Evolutionary conservation across 2,888 invertebrate genomes (phyloP).

Genomic region (Saturnia pavonia): DNA sequence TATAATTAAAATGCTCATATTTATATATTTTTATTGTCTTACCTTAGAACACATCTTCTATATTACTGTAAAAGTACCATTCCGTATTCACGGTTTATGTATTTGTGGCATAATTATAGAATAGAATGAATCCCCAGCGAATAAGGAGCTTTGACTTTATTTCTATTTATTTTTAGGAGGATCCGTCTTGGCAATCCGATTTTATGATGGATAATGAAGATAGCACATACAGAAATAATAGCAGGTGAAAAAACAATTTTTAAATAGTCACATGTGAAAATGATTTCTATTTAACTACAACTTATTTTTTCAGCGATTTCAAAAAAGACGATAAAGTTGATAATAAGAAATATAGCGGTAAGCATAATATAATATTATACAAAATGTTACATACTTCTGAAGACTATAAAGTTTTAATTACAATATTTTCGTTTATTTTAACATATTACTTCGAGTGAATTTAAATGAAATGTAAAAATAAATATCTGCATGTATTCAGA

Average conservation of each 20-base stretch:
- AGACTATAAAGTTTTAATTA: not conserved
- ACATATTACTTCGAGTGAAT: not conserved
- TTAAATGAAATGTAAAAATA: not conserved
- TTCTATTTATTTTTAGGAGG: slow-evolving; percentile 50
- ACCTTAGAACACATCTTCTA: too few relatives aligned
- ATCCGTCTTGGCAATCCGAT: slow-evolving; percentile 72
- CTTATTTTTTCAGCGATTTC: slow-evolving; percentile 55
- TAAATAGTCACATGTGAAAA: not conserved
- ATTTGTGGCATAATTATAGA: too few relatives aligned
- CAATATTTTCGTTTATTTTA: not conserved
- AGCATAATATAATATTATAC: slow-evolving; percentile 35
- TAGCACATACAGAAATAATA: slow-evolving; percentile 46
- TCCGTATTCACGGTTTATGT: too few relatives aligned
- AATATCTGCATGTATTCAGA: not conserved
- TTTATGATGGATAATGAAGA: slow-evolving; percentile 71
- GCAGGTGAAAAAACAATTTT: slow-evolving; percentile 42
- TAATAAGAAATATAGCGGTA: slow-evolving; percentile 65
- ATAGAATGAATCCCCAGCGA: not conserved
- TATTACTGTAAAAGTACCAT: too few relatives aligned
- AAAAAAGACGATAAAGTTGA: slow-evolving; percentile 65
- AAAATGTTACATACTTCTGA: too few relatives aligned
- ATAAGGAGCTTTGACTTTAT: not conserved
- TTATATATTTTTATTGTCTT: too few relatives aligned
- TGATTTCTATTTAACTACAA: not conserved
- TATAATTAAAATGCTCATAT: too few relatives aligned